These are phyloP conservation scores for Julus scanicus DNA, from an alignment of 2,888 invertebrate species.

Conservation along the genomic window DNA sequence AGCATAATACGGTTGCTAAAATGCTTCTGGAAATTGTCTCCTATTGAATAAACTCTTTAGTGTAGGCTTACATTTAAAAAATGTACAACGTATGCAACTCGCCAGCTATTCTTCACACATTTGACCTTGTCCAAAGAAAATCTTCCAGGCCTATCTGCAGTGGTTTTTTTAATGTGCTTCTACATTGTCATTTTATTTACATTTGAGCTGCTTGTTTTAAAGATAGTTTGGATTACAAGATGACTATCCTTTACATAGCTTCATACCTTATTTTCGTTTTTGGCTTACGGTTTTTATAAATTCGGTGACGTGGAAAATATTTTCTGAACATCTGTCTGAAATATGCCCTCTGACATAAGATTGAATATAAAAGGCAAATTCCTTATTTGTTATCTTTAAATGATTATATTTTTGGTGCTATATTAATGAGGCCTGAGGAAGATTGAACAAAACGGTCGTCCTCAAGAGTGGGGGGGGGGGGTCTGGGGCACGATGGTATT, in stretches of 20 bases:
- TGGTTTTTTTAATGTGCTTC: neutral
- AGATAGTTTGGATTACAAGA: neutral
- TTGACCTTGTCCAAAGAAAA: conserved; percentile 26
- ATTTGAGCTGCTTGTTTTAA: conserved; percentile 15
- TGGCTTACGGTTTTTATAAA: neutral
- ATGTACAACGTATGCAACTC: neutral
- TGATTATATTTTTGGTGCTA: too few species aligned
- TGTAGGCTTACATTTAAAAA: neutral
- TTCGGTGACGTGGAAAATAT: neutral
- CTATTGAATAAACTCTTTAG: neutral
- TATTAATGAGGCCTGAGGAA: too few species aligned
- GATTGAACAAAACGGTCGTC: too few species aligned
- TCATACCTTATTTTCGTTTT: neutral
- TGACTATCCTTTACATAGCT: neutral
- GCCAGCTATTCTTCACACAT: neutral
- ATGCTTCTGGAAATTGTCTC: too few species aligned
- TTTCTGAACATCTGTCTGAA: neutral
- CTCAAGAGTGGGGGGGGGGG: too few species aligned
- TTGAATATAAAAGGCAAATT: too few species aligned
- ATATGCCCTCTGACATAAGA: too few species aligned
- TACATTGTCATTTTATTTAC: conserved; percentile 34
- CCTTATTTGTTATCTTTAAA: too few species aligned
- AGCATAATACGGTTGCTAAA: too few species aligned
- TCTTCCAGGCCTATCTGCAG: conserved; percentile 7
- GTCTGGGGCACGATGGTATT: too few species aligned